Conservation (phyloP, 2,113 vertebrate genomes). For the Dolichallabes microphthalmus region DNA sequence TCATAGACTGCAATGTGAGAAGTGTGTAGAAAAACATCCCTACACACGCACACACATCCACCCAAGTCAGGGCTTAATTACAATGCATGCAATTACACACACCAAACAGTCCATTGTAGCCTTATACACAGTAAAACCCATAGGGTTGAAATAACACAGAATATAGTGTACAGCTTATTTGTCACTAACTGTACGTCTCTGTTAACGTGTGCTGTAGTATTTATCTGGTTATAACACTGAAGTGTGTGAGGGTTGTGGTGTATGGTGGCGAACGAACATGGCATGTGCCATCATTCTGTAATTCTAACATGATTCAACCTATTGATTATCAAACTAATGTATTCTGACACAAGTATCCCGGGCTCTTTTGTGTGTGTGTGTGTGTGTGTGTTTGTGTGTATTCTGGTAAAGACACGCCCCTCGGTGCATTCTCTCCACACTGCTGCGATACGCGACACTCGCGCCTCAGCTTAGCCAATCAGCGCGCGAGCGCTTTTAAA, state of each 20-base stretch:
- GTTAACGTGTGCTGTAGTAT: background rate
- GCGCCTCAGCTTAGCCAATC: conserved; percentile 55
- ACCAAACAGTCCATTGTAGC: background rate
- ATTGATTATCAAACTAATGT: conserved; percentile 2
- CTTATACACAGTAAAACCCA: background rate
- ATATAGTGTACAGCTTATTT: background rate
- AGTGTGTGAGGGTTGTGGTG: background rate
- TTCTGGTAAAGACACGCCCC: conserved; percentile 45
- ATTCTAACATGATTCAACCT: background rate
- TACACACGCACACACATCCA: background rate
- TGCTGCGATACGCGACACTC: background rate
- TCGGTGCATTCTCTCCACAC: conserved; percentile 6
- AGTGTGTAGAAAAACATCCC: background rate
- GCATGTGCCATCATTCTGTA: background rate
- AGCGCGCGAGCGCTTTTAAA: conserved; percentile 53
- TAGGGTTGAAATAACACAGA: background rate
- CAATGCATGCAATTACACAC: background rate
- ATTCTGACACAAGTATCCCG: background rate
- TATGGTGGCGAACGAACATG: background rate
- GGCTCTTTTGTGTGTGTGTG: conserved; percentile 17
- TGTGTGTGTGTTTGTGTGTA: background rate
- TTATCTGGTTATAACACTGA: background rate
- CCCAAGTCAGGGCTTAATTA: background rate
- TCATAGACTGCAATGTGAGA: background rate
- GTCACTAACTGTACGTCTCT: background rate